Evolutionary conservation across 2,113 vertebrate species (phyloP), one percentile per base, ranked within the genome.

Genomic region (Hippolais icterina): DNA sequence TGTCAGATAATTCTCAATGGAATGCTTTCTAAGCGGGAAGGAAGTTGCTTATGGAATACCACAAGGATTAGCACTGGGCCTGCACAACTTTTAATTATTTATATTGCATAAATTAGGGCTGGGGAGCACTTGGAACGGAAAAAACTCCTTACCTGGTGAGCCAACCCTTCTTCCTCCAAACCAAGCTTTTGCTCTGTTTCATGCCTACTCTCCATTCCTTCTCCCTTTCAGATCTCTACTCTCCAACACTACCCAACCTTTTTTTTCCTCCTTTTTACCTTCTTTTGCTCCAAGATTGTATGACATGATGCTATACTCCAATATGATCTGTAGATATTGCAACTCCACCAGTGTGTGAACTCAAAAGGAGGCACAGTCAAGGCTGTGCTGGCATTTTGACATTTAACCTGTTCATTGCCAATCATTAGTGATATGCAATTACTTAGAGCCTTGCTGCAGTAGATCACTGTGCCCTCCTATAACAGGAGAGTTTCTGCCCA

Each of bases 11-110:
- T 93, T 96, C 93, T 93, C 93, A 93, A 74, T 93, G 81, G 93
- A 60, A 95, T 74, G 81, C 66, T 90, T 95, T 93, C 92, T 90
- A 86, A 93, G 85, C 1, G 0, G 78, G 87, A 93, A 96, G 94
- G 85, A 96, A 93, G 95, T 90, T 95, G 60, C 93, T 83, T 96
- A 94, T 96, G 93, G 93, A 96, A 95, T 83, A 95, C 94, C 93
- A 93, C 90, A 95, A 96, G 75, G 90, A 94, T 95, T 96, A 95
- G 75, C 66, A 80, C 82, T 66, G 79, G 78, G 63, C 18, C 81
- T 88, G 71, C 75, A 88, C 31, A 86, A 41, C 64, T 92, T 94
- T 96, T 94, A 86, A 96, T 96, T 95, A 92, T 86, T 93, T 93
- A 93, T 94, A 77, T 91, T 86, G 47, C 65, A 93, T 88, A 90